Evolutionary conservation across 2,113 vertebrate species (phyloP), one percentile per base, ranked within the genome.

Genomic region (Elanus axillaris): DNA sequence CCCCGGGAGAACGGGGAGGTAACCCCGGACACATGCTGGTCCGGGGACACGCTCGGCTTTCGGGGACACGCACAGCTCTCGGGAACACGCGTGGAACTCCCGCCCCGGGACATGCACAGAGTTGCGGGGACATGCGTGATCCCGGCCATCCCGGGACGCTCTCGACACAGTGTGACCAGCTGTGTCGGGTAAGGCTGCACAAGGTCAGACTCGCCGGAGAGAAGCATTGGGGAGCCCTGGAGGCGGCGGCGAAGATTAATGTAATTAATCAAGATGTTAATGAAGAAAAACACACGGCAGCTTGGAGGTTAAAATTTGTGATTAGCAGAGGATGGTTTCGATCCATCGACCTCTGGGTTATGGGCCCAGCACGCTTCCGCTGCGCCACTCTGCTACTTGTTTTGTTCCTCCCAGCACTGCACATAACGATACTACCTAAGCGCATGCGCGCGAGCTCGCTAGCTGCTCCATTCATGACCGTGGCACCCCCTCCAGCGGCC

Each of bases 311-410:
- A n/a, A n/a, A n/a, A n/a, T n/a, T n/a, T n/a, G n/a, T n/a, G n/a
- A n/a, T n/a, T 60, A 93, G 89, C 95, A 96, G 93, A 94, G 73
- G 89, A 80, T 77, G 78, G 71, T 91, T 94, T 93, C 63, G 50
- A 77, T 86, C 87, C 90, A 82, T 93, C 77, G 48, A 87, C 62
- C 71, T 92, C 93, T 86, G 94, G 82, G 78, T 95, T 94, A 96
- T 55, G 78, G 93, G 90, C 85, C 88, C 96, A 96, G 78, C 92
- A 88, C 67, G 36, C 94, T 96, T 27, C 94, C 79, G 42, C 95
- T 94, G 93, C 76, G 50, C 94, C 95, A 91, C 93, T 91, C 88
- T 93, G 85, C 92, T 71, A n/a, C n/a, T n/a, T n/a, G n/a, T n/a
- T n/a, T n/a, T n/a, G n/a, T n/a, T n/a, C n/a, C n/a, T n/a, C n/a